phyloP scores from a whole-genome alignment of 2,888 invertebrate genomes.

The Dendrolimus houi region DNA sequence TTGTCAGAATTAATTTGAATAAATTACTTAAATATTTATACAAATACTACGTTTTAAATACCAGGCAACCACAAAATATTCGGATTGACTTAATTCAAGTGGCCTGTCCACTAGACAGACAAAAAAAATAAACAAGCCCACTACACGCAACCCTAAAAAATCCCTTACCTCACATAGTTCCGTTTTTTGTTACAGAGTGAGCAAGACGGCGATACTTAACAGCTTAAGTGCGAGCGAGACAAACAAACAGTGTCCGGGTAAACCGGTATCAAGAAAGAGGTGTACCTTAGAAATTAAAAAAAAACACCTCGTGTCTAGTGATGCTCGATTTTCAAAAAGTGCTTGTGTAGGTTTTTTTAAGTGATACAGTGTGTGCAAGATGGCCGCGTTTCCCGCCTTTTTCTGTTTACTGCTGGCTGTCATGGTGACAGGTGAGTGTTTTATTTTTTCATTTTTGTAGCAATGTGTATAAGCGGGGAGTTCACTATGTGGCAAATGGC shows the following conservation, averaged over 20 bases:
- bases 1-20: too few relatives aligned
- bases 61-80: background rate
- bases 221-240: constrained; percentile 19
- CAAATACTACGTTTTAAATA: too few relatives aligned
- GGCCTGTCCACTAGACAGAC: constrained; percentile 11
- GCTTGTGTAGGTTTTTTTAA: constrained; percentile 23
- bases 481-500: too few relatives aligned
- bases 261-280: constrained; percentile 18
- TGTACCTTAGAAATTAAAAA: constrained; percentile 27
- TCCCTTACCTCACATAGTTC: constrained; percentile 34
- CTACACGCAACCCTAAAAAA: constrained; percentile 11
- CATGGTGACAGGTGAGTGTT: constrained; percentile 52
- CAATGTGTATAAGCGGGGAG: too few relatives aligned
- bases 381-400: constrained; percentile 63
- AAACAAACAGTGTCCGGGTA: constrained; percentile 11
- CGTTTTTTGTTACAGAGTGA: constrained; percentile 65
- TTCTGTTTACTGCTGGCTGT: constrained; percentile 53
- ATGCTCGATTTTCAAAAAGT: constrained; percentile 45
- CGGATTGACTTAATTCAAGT: background rate
- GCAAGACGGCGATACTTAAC: constrained; percentile 11
- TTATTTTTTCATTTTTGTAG: too few relatives aligned
- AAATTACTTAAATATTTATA: too few relatives aligned
- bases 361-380: constrained; percentile 30
- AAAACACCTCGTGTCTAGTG: constrained; percentile 36
- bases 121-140: constrained; percentile 12